These are phyloP conservation scores for Poliocrania exsul DNA, from an alignment of 2,797 vertebrate genomes.

Conservation along the genomic window DNA sequence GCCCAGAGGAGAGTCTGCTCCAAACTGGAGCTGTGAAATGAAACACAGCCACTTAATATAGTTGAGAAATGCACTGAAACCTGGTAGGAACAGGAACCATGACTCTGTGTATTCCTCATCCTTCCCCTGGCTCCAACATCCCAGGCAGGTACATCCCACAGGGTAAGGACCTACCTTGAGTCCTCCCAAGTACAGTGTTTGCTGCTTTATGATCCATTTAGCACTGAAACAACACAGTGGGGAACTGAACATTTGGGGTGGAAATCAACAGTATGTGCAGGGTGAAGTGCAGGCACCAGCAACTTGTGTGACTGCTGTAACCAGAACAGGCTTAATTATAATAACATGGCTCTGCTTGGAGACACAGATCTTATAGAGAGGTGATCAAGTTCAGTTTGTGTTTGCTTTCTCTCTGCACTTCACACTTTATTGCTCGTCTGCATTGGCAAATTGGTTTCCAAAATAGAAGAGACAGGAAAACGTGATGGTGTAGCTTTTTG, in stretches of 20 bases:
- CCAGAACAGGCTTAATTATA: background rate
- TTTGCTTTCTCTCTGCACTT: background rate
- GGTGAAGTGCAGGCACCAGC: background rate
- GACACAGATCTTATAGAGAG: background rate
- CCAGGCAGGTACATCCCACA: background rate
- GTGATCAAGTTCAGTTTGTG: background rate
- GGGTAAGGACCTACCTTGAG: background rate
- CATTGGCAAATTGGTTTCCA: background rate
- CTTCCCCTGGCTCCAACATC: background rate
- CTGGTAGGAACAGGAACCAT: background rate
- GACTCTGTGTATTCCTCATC: fast-evolving
- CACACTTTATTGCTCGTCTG: background rate
- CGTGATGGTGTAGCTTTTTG: background rate
- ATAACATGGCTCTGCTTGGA: background rate
- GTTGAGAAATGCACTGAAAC: background rate
- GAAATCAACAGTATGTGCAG: background rate
- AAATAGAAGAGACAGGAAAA: background rate
- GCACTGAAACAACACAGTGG: background rate
- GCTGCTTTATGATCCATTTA: background rate
- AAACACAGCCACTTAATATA: background rate
- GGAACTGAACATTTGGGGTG: background rate
- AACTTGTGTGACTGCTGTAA: background rate
- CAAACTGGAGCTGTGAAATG: background rate
- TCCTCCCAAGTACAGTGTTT: fast-evolving
- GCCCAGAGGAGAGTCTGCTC: background rate